Percentiles rank a stretch among this genome's conserved stretches.
phyloP scores from a whole-genome alignment of 2,888 invertebrate species.

The Cheilosia vernalis region DNA sequence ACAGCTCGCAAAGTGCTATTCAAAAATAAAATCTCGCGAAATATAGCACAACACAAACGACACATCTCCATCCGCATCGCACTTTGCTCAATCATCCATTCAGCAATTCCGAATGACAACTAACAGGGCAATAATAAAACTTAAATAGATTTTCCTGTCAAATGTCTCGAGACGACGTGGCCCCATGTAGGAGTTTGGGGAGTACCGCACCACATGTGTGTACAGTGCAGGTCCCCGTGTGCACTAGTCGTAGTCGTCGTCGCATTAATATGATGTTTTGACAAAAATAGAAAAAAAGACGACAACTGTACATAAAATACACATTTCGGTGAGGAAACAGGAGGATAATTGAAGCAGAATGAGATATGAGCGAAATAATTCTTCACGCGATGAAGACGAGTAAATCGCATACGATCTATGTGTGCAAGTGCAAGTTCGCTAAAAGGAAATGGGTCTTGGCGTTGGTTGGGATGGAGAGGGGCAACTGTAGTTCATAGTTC shows the following conservation, averaged over 20 bases:
- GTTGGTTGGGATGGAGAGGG: not conserved
- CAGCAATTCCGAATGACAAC: constrained; percentile 66
- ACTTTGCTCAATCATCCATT: constrained; percentile 71
- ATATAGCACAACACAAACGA: constrained; percentile 10
- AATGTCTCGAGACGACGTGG: constrained; percentile 64
- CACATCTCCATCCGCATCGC: constrained; percentile 28
- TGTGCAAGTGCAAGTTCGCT: not conserved
- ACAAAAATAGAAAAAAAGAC: constrained; percentile 49
- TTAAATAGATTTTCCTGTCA: constrained; percentile 74
- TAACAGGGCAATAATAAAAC: constrained; percentile 73
- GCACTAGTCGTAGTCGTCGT: constrained; percentile 25
- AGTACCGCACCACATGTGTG: not conserved
- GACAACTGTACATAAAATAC: constrained; percentile 34
- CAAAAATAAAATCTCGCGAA: constrained; percentile 26
- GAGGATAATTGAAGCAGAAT: constrained; percentile 70
- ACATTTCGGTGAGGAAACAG: constrained; percentile 62
- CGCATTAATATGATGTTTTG: constrained; percentile 44
- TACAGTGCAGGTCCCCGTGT: constrained; percentile 2
- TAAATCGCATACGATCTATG: not conserved
- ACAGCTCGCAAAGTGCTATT: constrained; percentile 42
- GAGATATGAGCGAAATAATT: constrained; percentile 67
- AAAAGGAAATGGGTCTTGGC: not conserved
- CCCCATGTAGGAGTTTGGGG: constrained; percentile 43
- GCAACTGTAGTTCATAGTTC: constrained; percentile 9
- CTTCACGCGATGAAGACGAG: constrained; percentile 44